Percentiles rank a stretch among this genome's conserved stretches.
phyloP scores from a whole-genome alignment of 64 coral and sea anemone genomes.

The Montipora capricornis region DNA sequence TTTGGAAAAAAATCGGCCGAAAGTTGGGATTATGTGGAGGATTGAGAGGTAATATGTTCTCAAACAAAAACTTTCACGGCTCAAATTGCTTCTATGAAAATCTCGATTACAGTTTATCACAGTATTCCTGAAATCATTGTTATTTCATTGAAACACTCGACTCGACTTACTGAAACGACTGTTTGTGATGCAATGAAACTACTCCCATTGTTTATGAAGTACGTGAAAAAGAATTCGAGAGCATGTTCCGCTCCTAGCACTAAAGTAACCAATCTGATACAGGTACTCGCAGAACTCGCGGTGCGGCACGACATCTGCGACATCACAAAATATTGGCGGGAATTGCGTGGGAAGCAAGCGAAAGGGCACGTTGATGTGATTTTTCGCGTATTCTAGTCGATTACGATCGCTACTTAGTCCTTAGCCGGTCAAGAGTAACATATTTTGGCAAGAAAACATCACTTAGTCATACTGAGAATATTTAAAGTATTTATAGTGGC shows the following conservation, averaged over 20 bases:
- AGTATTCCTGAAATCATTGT: no score
- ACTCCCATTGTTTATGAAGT: neutral
- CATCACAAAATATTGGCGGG: constrained; percentile 13
- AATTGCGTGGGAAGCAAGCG: neutral
- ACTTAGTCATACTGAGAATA: constrained; percentile 9
- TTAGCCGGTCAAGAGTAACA: neutral
- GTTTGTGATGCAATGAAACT: neutral
- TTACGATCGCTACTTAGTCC: neutral
- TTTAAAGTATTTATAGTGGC: neutral
- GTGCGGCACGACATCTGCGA: no score
- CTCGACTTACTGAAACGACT: no score
- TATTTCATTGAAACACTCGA: no score
- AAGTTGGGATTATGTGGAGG: no score
- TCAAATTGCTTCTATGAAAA: no score
- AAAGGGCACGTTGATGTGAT: no score
- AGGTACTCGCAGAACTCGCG: neutral
- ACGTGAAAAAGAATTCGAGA: neutral
- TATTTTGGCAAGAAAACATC: constrained; percentile 2
- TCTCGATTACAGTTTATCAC: no score
- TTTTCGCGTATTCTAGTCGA: neutral
- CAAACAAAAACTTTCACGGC: no score
- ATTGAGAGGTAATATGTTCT: no score
- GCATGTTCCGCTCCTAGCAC: neutral
- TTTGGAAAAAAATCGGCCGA: no score
- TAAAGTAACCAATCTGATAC: constrained; percentile 24